Evolutionary conservation across 2,113 vertebrate genomes (phyloP).

Genomic region (Erpornis zantholeuca): DNA sequence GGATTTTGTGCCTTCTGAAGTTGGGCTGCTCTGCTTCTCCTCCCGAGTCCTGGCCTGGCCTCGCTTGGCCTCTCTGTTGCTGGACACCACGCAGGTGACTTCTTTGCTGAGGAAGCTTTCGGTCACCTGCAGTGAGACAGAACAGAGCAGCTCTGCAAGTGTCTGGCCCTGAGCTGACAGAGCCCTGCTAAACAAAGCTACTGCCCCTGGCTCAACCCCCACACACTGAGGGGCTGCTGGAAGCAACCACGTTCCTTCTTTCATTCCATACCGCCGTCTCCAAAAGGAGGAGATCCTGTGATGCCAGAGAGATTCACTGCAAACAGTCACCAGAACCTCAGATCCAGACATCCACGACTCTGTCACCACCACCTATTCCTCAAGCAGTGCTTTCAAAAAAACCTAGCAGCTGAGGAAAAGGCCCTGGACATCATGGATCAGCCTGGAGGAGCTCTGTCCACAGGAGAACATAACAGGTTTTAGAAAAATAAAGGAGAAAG

Average conservation of each 20-base stretch:
- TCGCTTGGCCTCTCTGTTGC: slow-evolving; percentile 66
- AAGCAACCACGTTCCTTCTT: neutral
- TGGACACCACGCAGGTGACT: slow-evolving; percentile 83
- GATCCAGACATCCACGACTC: rapidly evolving
- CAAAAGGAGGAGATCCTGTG: neutral
- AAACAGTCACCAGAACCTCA: neutral
- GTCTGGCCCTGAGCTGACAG: neutral
- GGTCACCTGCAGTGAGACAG: slow-evolving; percentile 69
- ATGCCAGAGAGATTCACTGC: neutral
- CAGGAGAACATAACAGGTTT: neutral
- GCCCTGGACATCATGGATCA: too few species aligned
- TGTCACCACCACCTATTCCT: neutral
- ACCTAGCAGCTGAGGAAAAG: neutral
- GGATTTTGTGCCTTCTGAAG: neutral
- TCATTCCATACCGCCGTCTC: neutral
- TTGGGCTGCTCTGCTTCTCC: neutral
- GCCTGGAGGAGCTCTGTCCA: neutral
- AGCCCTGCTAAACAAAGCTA: neutral
- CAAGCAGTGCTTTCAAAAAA: neutral
- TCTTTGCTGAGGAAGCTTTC: slow-evolving; percentile 92
- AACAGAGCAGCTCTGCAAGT: neutral
- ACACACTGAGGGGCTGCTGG: neutral
- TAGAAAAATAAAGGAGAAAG: neutral
- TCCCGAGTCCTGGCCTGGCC: neutral
- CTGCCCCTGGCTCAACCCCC: neutral